These are phyloP conservation scores for Parus major DNA, from an alignment of 2,113 vertebrate genomes.

Conservation along the genomic window DNA sequence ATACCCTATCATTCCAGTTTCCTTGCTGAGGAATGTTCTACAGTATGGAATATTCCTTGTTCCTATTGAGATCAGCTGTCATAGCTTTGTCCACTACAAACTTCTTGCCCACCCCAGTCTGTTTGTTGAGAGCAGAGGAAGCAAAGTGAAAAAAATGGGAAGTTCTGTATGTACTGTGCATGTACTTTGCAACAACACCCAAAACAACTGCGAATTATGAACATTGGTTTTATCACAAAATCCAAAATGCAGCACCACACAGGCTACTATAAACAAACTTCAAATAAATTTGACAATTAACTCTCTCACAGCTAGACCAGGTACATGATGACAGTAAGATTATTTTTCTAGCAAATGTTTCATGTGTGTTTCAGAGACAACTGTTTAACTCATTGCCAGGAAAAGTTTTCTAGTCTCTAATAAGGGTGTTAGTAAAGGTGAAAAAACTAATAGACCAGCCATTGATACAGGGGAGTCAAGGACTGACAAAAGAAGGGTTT, in stretches of 20 bases:
- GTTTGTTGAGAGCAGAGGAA: background rate
- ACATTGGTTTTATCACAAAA: background rate
- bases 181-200: background rate
- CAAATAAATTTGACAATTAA: background rate
- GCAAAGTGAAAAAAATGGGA: background rate
- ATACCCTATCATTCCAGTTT: background rate
- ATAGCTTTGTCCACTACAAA: background rate
- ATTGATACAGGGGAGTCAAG: background rate
- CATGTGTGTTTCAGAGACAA: background rate
- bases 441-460: background rate
- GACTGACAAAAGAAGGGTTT: background rate
- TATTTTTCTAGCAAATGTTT: background rate
- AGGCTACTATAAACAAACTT: background rate
- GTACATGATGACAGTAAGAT: background rate
- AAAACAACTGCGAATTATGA: background rate
- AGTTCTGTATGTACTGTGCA: background rate
- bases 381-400: background rate
- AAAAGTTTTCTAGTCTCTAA: background rate
- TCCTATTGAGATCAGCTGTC: background rate
- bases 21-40: background rate
- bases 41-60: background rate
- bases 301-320: background rate
- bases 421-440: background rate
- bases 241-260: background rate
- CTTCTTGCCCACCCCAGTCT: background rate